Percentiles rank a stretch among this genome's conserved stretches.
These are phyloP conservation scores for Chelonia mydas DNA, from an alignment of 2,797 vertebrate genomes.

Conservation along the genomic window DNA sequence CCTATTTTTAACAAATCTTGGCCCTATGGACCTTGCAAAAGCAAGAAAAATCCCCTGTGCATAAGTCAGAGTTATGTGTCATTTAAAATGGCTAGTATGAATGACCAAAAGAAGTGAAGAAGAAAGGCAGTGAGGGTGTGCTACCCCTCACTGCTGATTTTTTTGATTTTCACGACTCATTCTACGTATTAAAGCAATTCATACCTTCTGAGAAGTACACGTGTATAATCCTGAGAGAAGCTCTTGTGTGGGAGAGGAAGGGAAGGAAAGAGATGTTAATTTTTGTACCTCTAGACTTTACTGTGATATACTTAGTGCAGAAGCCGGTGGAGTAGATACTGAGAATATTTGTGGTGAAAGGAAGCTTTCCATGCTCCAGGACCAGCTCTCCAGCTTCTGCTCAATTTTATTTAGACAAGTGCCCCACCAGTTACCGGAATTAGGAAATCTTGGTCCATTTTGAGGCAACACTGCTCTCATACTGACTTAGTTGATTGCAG, in stretches of 20 bases:
- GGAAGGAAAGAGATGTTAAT: background rate
- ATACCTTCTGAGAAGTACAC: background rate
- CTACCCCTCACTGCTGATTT: background rate
- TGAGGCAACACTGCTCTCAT: background rate
- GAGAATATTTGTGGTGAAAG: background rate
- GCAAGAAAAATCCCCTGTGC: background rate
- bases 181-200: background rate
- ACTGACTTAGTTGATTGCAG: background rate
- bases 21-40: background rate
- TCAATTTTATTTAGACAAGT: background rate
- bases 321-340: background rate
- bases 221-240: background rate
- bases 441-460: background rate
- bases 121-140: no score
- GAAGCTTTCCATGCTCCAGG: background rate
- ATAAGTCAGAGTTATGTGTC: background rate
- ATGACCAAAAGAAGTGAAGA: background rate
- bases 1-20: background rate
- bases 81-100: background rate
- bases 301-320: background rate
- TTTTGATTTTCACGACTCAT: no score
- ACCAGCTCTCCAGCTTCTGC: background rate
- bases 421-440: background rate
- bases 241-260: background rate
- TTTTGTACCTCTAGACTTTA: accelerated